phyloP scores from a whole-genome alignment of 92 coral and sea anemone species.

The Phymanthus crucifer region DNA sequence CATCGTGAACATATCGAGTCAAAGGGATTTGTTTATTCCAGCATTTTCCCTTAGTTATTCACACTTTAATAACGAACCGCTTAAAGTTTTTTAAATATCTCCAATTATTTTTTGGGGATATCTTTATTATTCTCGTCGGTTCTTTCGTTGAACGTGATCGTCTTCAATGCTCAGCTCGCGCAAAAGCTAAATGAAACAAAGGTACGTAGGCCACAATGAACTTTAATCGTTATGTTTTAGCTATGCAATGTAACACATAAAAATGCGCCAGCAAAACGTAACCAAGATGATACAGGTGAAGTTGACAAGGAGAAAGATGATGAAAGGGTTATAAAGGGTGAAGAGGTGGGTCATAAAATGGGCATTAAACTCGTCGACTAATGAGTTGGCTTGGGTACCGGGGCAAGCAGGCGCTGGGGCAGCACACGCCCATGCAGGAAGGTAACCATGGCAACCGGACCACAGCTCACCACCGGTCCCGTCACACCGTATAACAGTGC shows the following conservation, averaged over 20 bases:
- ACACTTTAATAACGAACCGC: not conserved
- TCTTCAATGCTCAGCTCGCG: not conserved
- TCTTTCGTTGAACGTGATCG: not conserved
- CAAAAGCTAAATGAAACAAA: conserved; percentile 6
- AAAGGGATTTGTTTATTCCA: not conserved
- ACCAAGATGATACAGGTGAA: not conserved
- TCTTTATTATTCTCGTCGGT: conserved; percentile 7
- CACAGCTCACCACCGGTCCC: too few species aligned
- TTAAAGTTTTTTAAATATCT: conserved; percentile 9
- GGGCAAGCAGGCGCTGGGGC: too few species aligned
- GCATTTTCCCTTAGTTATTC: not conserved
- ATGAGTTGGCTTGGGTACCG: too few species aligned
- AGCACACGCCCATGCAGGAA: too few species aligned
- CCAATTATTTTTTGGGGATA: not conserved
- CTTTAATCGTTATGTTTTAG: too few species aligned
- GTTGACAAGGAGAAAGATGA: not conserved
- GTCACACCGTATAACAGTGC: too few species aligned
- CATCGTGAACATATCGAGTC: not conserved
- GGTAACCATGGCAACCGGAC: too few species aligned
- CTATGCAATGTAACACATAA: not conserved
- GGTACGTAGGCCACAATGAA: too few species aligned
- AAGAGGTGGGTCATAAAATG: too few species aligned
- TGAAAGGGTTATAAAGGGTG: too few species aligned
- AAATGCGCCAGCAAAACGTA: not conserved
- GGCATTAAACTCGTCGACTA: too few species aligned